phyloP scores from a whole-genome alignment of 2,888 invertebrate species.

The Tiliacea aurago region DNA sequence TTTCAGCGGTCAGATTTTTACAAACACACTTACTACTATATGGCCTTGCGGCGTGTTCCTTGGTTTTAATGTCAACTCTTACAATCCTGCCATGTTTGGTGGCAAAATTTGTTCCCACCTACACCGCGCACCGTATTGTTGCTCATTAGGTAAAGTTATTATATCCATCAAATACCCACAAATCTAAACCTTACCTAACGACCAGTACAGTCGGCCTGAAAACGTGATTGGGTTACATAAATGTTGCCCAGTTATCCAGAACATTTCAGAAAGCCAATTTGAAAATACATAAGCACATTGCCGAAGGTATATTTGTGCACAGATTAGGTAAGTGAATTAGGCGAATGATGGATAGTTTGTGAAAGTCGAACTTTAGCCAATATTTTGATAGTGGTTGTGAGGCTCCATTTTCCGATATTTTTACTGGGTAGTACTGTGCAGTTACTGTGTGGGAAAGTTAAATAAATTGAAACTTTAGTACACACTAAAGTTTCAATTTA shows the following conservation, averaged over 20 bases:
- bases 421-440: no score
- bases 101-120: conserved; percentile 12
- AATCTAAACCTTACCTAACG: conserved; percentile 13
- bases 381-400: conserved; percentile 38
- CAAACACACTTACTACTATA: conserved; percentile 54
- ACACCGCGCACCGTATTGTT: conserved; percentile 1
- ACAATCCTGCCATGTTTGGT: conserved; percentile 15
- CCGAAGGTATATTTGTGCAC: conserved; percentile 51
- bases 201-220: conserved; percentile 27
- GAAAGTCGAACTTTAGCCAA: conserved; percentile 54
- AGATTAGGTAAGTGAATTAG: conserved; percentile 59
- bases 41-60: conserved; percentile 36
- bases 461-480: no score
- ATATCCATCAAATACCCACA: conserved; percentile 11
- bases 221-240: conserved; percentile 44
- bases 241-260: conserved; percentile 29
- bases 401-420: conserved; percentile 21
- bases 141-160: neutral
- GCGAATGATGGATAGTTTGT: conserved; percentile 61
- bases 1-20: conserved; percentile 64
- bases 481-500: no score
- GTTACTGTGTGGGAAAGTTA: no score
- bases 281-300: conserved; percentile 30
- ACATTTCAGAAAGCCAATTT: conserved; percentile 34
- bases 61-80: conserved; percentile 49